Conservation (phyloP, 2,797 vertebrate genomes). For the Tokudaia muenninki region DNA sequence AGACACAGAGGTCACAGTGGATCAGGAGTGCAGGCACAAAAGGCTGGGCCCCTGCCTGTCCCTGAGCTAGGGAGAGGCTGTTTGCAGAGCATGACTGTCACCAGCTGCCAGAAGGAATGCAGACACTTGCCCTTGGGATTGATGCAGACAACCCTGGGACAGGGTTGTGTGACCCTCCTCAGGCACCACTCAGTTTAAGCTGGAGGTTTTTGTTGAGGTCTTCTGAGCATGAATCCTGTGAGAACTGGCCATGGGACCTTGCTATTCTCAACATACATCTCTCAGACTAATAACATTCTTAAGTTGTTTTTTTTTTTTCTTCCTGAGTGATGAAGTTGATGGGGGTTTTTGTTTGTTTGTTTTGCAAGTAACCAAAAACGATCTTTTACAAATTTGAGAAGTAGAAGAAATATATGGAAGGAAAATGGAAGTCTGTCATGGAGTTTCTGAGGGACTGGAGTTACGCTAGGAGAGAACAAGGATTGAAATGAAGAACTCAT, state of each 20-base stretch:
- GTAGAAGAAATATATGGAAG: slow-evolving; percentile 8
- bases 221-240: background rate
- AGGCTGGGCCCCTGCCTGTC: background rate
- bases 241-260: background rate
- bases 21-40: background rate
- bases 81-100: background rate
- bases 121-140: background rate
- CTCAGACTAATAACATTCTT: background rate
- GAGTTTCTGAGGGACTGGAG: background rate
- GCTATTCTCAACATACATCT: slow-evolving; percentile 23
- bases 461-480: background rate
- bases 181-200: background rate
- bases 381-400: slow-evolving; percentile 36
- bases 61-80: background rate
- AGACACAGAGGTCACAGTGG: no score
- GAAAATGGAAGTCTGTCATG: background rate
- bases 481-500: background rate
- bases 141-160: background rate
- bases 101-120: background rate
- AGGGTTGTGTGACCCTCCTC: fast-evolving
- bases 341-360: background rate
- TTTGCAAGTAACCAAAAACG: slow-evolving; percentile 23
- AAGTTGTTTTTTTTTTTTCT: background rate
- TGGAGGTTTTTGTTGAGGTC: background rate
- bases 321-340: background rate